These are phyloP conservation scores for Aythya baeri DNA, from an alignment of 2,113 vertebrate genomes.

Conservation along the genomic window DNA sequence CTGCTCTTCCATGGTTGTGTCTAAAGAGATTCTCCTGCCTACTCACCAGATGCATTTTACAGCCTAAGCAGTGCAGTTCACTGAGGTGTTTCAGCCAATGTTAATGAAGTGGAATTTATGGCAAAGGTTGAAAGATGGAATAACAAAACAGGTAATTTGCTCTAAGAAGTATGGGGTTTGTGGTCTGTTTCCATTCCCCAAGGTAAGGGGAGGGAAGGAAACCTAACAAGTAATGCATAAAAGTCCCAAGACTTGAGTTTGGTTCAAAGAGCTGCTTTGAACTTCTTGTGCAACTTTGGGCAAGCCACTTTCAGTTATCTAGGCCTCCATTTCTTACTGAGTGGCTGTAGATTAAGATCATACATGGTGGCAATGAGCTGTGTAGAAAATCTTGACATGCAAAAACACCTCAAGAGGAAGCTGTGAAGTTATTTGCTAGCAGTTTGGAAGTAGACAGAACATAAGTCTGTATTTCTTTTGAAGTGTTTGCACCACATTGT, in stretches of 20 bases:
- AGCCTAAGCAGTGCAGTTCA: neutral
- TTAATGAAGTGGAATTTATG: slow-evolving; percentile 62
- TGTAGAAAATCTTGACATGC: neutral
- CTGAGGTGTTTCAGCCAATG: neutral
- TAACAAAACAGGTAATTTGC: slow-evolving; percentile 42
- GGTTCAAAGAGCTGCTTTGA: slow-evolving; percentile 22
- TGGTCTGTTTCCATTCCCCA: slow-evolving; percentile 30
- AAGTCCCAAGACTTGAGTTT: neutral
- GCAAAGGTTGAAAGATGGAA: slow-evolving; percentile 43
- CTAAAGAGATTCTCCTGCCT: neutral
- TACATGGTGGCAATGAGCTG: neutral
- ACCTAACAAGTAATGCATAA: neutral
- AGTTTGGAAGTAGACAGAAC: neutral
- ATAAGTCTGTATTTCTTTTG: neutral
- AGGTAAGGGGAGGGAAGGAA: neutral
- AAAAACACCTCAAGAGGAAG: slow-evolving; percentile 33
- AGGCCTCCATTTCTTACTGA: neutral
- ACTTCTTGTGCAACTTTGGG: neutral
- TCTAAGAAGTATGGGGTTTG: neutral
- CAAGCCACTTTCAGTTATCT: neutral
- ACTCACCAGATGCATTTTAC: slow-evolving; percentile 12
- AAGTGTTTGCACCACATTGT: neutral
- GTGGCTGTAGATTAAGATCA: neutral
- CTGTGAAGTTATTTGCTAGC: slow-evolving; percentile 9
- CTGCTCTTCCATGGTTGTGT: neutral